A percentile compares a stretch with the other conserved stretches of the same genome.
These are phyloP conservation scores for Anastatus disparis DNA, from an alignment of 1,140 invertebrate species.

Conservation along the genomic window DNA sequence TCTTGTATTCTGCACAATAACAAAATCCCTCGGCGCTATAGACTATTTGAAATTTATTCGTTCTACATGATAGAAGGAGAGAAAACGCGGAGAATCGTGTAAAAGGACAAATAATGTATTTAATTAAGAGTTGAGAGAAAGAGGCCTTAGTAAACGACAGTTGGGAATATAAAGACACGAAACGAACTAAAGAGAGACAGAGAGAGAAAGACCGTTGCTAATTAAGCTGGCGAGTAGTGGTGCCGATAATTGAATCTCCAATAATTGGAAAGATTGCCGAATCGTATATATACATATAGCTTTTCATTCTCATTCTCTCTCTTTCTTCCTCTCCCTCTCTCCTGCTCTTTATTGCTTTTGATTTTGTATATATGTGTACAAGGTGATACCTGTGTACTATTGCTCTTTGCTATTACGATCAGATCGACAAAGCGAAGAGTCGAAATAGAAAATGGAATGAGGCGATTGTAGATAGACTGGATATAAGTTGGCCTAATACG, in stretches of 20 bases:
- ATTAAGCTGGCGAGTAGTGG: conserved; percentile 3
- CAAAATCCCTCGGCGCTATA: background rate
- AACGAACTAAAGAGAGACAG: no score
- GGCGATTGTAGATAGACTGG: no score
- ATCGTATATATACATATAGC: background rate
- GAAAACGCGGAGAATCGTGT: no score
- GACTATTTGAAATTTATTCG: background rate
- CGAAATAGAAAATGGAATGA: no score
- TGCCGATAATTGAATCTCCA: conserved; percentile 27
- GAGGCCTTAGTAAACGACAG: background rate
- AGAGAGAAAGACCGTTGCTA: background rate
- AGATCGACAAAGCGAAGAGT: no score
- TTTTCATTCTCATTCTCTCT: no score
- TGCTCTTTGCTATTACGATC: no score
- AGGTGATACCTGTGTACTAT: no score
- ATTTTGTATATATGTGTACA: no score
- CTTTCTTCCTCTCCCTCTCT: no score
- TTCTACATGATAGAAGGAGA: background rate
- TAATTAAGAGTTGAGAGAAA: conserved; percentile 8
- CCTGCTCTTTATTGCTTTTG: no score
- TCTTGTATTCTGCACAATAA: background rate
- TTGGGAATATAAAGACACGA: background rate
- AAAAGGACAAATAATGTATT: conserved; percentile 28
- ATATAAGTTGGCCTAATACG: no score
- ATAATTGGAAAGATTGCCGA: conserved; percentile 35